Evolutionary conservation across 2,113 vertebrate species (phyloP), one percentile per base, ranked within the genome.

Genomic region (Enhydra lutris): DNA sequence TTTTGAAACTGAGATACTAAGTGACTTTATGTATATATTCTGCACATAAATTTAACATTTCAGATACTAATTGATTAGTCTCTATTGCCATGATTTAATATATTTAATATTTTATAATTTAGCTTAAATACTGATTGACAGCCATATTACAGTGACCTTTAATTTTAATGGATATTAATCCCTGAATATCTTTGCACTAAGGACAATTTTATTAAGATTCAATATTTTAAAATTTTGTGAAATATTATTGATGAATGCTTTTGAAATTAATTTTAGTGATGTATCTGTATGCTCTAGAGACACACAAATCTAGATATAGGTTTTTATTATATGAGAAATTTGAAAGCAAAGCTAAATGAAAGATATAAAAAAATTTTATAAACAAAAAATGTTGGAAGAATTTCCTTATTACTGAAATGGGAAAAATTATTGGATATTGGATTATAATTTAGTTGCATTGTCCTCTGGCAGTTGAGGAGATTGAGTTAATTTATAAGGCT

Each of bases 241-340:
- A 91, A 36, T 52, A 91, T 52, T 97, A 90, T 9, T 39, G 52
- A 92, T 97, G 13, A 7, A 47, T 86, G 10, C 23, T 69, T 93
- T 95, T 69, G 82, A 93, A 87, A 47, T 79, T 86, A 90, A 36
- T 76, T 76, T 69, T 87, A 87, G 42, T 61, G 26, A 20, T 24
- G 74, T 50, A 7, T 63, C 26, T 92, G 0, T 91, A 20, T 83
- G 61, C 39, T 91, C 11, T 14, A 95, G 52, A 91, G 74, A 92
- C 81, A 1, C 17, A 11, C 87, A 89, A 73, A 59, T 89, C 23
- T 86, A 85, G 31, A 71, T 1, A 63, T 24, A 94, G 24, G 31
- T 81, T 89, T 96, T 89, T 87, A 55, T 45, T 71, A 74, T 94
- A 61, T 82, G 50, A 96, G 24, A 92, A 92, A 61, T 89, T 61